A percentile compares a stretch with the other conserved stretches of the same genome.
phyloP scores from a whole-genome alignment of 1,140 invertebrate species.

The Pararge aegeria region DNA sequence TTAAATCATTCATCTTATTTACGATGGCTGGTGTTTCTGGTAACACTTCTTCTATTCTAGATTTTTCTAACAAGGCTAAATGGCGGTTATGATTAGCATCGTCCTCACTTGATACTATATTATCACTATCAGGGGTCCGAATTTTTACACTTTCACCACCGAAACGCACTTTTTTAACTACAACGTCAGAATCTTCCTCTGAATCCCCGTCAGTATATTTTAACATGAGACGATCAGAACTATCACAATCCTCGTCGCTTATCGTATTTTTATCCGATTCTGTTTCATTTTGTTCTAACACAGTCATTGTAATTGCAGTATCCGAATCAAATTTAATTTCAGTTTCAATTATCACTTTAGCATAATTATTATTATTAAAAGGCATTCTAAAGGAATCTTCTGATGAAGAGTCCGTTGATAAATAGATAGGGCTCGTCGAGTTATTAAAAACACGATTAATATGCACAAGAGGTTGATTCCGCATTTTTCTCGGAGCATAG shows the following conservation, averaged over 20 bases:
- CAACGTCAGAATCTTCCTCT: conserved; percentile 80
- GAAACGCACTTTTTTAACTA: conserved; percentile 86
- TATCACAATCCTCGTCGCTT: conserved; percentile 76
- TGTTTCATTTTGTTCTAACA: conserved; percentile 84
- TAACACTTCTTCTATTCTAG: conserved; percentile 40
- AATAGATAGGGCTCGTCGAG: conserved; percentile 41
- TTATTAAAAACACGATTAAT: conserved; percentile 62
- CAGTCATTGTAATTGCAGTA: conserved; percentile 89
- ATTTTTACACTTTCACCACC: conserved; percentile 91
- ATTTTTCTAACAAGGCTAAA: conserved; percentile 34
- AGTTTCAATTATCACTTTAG: conserved; percentile 87
- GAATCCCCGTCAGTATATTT: conserved; percentile 81
- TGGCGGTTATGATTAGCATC: conserved; percentile 51
- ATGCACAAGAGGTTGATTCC: conserved; percentile 52
- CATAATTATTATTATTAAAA: conserved; percentile 64
- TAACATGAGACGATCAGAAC: conserved; percentile 73
- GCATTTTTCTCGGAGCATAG: conserved; percentile 57
- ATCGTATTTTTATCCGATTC: conserved; percentile 64
- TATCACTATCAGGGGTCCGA: conserved; percentile 90
- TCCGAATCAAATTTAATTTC: conserved; percentile 89
- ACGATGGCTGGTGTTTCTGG: conserved; percentile 46
- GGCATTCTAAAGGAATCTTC: conserved; percentile 61
- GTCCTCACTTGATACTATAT: conserved; percentile 75
- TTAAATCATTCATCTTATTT: conserved; percentile 63
- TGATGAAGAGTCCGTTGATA: conserved; percentile 67